Conservation (phyloP, 92 coral and sea anemone genomes). For the Actinernus sp. region DNA sequence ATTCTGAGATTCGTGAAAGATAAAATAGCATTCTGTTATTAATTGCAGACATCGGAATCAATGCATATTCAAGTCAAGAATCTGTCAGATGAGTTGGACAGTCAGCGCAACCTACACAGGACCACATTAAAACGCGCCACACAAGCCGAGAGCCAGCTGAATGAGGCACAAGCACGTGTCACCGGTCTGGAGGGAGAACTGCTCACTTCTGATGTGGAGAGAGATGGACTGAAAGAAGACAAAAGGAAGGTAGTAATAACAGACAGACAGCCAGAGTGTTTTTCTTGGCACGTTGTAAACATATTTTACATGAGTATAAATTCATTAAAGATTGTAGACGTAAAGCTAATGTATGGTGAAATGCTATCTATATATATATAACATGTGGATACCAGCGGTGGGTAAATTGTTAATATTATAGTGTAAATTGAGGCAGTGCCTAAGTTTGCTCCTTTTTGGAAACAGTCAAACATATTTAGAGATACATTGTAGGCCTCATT, state of each 20-base stretch:
- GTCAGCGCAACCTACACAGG: constrained; percentile 91
- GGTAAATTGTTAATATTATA: too few species aligned
- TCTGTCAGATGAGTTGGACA: constrained; percentile 90
- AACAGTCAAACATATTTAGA: too few species aligned
- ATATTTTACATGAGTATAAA: too few species aligned
- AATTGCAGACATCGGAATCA: constrained; percentile 83
- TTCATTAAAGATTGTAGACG: background rate
- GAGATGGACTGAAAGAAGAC: constrained; percentile 92
- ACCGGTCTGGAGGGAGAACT: constrained; percentile 96
- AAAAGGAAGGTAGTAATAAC: constrained; percentile 75
- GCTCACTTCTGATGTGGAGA: constrained; percentile 93
- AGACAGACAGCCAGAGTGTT: background rate
- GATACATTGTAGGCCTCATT: too few species aligned
- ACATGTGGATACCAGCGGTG: too few species aligned
- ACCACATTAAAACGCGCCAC: constrained; percentile 94
- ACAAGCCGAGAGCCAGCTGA: constrained; percentile 91
- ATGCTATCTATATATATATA: too few species aligned
- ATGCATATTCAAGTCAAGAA: constrained; percentile 75
- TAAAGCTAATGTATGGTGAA: too few species aligned
- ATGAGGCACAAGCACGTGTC: constrained; percentile 84
- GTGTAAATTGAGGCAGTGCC: too few species aligned
- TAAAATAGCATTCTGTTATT: too few species aligned
- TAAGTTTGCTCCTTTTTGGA: too few species aligned
- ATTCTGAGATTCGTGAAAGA: too few species aligned
- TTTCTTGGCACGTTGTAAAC: background rate